Conservation (phyloP, 2,113 vertebrate species). For the Tragelaphus buxtoni region DNA sequence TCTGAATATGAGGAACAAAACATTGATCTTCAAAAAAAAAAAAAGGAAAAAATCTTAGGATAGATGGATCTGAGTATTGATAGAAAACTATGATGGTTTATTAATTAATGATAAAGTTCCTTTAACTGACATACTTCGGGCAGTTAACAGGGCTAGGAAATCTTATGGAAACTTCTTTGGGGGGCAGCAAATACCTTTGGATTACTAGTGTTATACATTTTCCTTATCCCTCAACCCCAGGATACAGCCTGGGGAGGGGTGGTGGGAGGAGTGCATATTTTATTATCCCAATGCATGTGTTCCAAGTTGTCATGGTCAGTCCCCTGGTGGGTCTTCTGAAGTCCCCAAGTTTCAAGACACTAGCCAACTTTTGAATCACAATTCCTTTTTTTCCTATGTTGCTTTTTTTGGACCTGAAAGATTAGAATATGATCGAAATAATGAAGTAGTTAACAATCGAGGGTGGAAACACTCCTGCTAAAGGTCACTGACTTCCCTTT, state of each 20-base stretch:
- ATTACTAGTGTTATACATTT: neutral
- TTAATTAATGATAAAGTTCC: neutral
- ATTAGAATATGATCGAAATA: neutral
- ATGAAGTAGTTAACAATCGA: neutral
- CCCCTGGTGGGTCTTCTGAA: neutral
- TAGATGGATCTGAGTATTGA: neutral
- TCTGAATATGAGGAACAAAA: neutral
- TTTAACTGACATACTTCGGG: neutral
- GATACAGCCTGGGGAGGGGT: too few relatives aligned
- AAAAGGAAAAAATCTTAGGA: neutral
- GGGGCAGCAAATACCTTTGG: neutral
- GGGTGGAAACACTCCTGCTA: neutral
- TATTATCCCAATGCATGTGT: neutral
- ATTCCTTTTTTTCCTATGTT: neutral
- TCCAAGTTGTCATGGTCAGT: neutral
- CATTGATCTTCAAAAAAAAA: neutral
- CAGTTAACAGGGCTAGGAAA: neutral
- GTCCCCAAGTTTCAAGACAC: neutral
- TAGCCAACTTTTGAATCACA: neutral
- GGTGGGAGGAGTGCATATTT: neutral
- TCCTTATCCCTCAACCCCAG: neutral
- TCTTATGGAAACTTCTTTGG: neutral
- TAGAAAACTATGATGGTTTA: neutral
- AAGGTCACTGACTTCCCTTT: conserved; percentile 29
- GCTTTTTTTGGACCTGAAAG: neutral